phyloP scores from a whole-genome alignment of 2,113 vertebrate genomes.

The Anarrhichthys ocellatus region DNA sequence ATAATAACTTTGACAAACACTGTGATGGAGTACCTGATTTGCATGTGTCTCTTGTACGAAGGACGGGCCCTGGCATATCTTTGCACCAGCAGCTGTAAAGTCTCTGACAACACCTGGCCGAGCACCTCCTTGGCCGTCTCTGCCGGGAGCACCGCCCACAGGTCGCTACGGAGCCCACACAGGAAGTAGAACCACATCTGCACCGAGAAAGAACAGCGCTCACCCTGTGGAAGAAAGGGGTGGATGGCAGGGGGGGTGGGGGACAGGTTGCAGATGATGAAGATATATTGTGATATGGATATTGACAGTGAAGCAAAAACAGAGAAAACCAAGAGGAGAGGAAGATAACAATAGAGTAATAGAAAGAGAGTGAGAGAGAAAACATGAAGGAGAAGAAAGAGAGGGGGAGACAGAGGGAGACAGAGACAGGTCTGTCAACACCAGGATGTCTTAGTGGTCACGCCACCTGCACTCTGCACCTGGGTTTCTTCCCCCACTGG shows the following conservation, averaged over 20 bases:
- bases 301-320: conserved; percentile 60
- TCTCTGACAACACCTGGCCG: conserved; percentile 88
- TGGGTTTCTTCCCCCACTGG: conserved; percentile 75
- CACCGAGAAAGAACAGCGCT: conserved; percentile 95
- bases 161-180: conserved; percentile 90
- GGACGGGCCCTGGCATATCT: conserved; percentile 90
- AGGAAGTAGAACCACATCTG: conserved; percentile 99
- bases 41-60: conserved; percentile 90
- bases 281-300: conserved; percentile 60
- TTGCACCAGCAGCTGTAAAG: conserved; percentile 87
- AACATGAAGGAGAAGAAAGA: conserved; percentile 60
- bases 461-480: conserved; percentile 82
- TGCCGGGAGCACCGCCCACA: conserved; percentile 89
- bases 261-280: conserved; percentile 58
- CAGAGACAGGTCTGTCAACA: conserved; percentile 74
- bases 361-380: conserved; percentile 28
- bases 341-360: conserved; percentile 68
- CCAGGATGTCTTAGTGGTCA: conserved; percentile 73
- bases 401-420: conserved; percentile 41
- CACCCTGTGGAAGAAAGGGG: conserved; percentile 87
- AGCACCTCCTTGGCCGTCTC: conserved; percentile 87
- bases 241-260: conserved; percentile 11
- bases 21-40: conserved; percentile 88
- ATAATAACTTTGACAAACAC: background rate
- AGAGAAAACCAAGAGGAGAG: conserved; percentile 57